phyloP scores from a whole-genome alignment of 2,797 vertebrate species.

The Coluber constrictor region DNA sequence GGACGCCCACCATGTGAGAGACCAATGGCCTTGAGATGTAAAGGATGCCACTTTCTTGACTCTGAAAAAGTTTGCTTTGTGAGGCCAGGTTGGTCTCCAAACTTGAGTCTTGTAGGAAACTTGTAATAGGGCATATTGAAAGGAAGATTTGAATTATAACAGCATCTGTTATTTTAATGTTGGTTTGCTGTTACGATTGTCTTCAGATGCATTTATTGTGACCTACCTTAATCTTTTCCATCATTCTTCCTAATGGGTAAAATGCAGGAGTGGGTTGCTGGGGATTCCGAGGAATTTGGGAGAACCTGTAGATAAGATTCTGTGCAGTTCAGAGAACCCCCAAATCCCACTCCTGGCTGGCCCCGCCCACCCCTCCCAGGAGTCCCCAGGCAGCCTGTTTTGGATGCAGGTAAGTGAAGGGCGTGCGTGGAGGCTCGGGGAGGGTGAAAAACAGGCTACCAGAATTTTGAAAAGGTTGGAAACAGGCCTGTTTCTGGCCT shows the following conservation, averaged over 20 bases:
- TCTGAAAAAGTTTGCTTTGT: not conserved
- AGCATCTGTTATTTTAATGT: not conserved
- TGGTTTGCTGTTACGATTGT: not conserved
- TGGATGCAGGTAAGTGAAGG: no score
- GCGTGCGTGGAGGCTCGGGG: no score
- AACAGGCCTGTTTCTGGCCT: no score
- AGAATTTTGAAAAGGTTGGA: no score
- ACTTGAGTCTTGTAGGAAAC: not conserved
- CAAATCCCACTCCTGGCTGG: no score
- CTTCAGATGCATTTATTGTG: not conserved
- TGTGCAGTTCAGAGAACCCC: no score
- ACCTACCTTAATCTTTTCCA: not conserved
- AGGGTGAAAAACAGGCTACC: no score
- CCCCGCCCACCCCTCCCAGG: no score
- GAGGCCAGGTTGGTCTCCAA: not conserved
- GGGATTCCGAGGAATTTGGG: no score
- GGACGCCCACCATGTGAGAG: not conserved
- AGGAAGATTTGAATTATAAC: not conserved
- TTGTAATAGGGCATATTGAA: not conserved
- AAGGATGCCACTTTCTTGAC: not conserved
- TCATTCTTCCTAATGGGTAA: slow-evolving; percentile 20
- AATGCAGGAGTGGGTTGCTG: not conserved
- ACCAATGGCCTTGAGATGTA: not conserved
- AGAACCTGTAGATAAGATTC: no score
- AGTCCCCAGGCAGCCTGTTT: no score